Evolutionary conservation across 2,888 invertebrate species (phyloP), one percentile per base, ranked within the genome.

Genomic region (Crossocerus cetratus): DNA sequence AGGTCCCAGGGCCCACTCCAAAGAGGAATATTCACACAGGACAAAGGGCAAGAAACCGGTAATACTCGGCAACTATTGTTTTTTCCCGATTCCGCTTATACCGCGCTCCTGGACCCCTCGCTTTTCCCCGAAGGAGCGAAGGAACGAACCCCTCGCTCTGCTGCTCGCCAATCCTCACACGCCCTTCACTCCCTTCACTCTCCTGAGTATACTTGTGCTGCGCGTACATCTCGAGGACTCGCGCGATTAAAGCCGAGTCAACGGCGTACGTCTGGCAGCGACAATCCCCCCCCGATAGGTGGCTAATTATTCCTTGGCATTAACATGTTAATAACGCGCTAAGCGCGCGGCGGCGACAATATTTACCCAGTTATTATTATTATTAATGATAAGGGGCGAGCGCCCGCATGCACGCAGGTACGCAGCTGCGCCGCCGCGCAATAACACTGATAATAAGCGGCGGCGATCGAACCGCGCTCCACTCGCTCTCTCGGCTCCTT

Each of bases 21-120:
- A 49, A 49, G 49, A 49, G 16, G 16, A 49, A 49, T 49, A 86
- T 85, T 83, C 79, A 74, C 72, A 77, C 77, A 76, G 80, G 81
- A 83, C 82, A 81, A 85, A 84, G 83, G 74, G 82, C 78, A 81
- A 83, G 81, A 82, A 85, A 83, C 81, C 82, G 80, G 81, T 82
- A 83, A 85, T n/a, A n/a, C 79, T 78, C 77, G 74, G 72, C 75
- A 68, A 67, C 74, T 64, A 74, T 71, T 62, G 65, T 72, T 78
- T 77, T 59, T 59, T 59, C 43, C 58, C 11, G 43, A 42, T 43
- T 43, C 58, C 43, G 18, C 43, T 59, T 43, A n/a, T n/a, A 20
- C 43, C 20, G n/a, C 58, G 18, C 32, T 23, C 57, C 2, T 18
- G 14, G 58, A 59, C 43, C 20, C 20, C 23, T 22, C 13, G 16